Percentiles rank a stretch among this genome's conserved stretches.
phyloP scores from a whole-genome alignment of 2,888 invertebrate genomes.

The Julus scandinavius region DNA sequence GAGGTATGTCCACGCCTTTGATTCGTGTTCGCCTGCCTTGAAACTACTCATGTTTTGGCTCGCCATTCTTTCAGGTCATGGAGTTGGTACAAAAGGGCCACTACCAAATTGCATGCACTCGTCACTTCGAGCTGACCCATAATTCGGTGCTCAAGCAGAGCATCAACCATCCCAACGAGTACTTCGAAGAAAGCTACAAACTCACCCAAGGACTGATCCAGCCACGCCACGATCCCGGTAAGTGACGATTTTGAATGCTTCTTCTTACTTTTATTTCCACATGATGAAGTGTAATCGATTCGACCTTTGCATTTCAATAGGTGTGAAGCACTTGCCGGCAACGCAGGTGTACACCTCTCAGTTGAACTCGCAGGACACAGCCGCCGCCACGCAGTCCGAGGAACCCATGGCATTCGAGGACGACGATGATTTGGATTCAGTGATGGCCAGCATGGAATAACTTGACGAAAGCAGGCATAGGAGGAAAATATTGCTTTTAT shows the following conservation, averaged over 20 bases:
- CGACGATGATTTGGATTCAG: constrained; percentile 40
- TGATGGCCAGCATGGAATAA: constrained; percentile 46
- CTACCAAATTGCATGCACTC: constrained; percentile 88
- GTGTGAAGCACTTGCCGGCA: background rate
- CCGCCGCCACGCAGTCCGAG: background rate
- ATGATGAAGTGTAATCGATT: background rate
- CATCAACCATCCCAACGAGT: constrained; percentile 92
- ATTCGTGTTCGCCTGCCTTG: constrained; percentile 58
- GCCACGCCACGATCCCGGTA: constrained; percentile 26
- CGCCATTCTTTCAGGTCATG: constrained; percentile 67
- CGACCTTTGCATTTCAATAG: background rate
- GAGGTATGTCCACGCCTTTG: constrained; percentile 3
- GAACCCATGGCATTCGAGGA: background rate
- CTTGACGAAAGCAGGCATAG: background rate
- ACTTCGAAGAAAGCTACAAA: constrained; percentile 75
- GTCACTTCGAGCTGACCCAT: constrained; percentile 74
- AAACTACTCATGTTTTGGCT: constrained; percentile 49
- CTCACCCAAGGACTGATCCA: constrained; percentile 12
- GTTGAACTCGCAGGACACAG: background rate
- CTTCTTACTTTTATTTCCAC: background rate
- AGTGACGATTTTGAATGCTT: background rate
- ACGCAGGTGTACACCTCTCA: constrained; percentile 28
- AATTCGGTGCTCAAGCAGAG: constrained; percentile 70
- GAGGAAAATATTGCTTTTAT: constrained; percentile 15
- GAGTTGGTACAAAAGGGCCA: constrained; percentile 80